These are phyloP conservation scores for Pangasianodon hypophthalmus DNA, from an alignment of 2,113 vertebrate genomes.

Conservation along the genomic window DNA sequence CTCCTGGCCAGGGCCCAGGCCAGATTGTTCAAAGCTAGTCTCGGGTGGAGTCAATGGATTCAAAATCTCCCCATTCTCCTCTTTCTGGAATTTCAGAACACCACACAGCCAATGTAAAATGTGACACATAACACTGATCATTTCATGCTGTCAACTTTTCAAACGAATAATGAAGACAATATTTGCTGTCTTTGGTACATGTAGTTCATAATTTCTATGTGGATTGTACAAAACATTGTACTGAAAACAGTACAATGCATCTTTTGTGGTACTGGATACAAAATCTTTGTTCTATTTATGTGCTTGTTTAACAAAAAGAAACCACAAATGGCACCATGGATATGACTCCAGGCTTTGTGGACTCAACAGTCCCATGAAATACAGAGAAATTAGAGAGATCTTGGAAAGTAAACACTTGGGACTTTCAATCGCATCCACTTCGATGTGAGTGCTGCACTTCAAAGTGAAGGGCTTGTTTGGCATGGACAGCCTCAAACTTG, in stretches of 20 bases:
- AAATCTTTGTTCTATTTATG: conserved; percentile 6
- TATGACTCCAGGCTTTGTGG: conserved; percentile 23
- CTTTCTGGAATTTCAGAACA: conserved; percentile 82
- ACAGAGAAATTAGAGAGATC: conserved; percentile 43
- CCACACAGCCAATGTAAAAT: background rate
- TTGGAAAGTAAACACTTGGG: conserved; percentile 53
- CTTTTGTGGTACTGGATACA: conserved; percentile 5
- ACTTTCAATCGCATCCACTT: conserved; percentile 49
- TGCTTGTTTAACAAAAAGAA: conserved; percentile 9
- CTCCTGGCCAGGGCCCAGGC: conserved; percentile 91
- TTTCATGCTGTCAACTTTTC: conserved; percentile 10
- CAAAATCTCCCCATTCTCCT: conserved; percentile 88
- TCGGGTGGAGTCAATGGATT: conserved; percentile 85
- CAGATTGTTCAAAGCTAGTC: conserved; percentile 89
- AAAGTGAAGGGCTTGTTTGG: conserved; percentile 54
- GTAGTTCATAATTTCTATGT: background rate
- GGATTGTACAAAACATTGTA: background rate
- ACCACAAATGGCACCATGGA: conserved; percentile 7
- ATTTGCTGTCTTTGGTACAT: background rate
- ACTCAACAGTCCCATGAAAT: conserved; percentile 41
- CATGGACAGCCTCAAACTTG: conserved; percentile 44
- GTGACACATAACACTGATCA: background rate
- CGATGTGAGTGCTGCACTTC: conserved; percentile 51
- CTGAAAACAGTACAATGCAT: background rate
- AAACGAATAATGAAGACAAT: background rate